These are phyloP conservation scores for Tineola bisselliella DNA, from an alignment of 2,888 invertebrate genomes.

Conservation along the genomic window DNA sequence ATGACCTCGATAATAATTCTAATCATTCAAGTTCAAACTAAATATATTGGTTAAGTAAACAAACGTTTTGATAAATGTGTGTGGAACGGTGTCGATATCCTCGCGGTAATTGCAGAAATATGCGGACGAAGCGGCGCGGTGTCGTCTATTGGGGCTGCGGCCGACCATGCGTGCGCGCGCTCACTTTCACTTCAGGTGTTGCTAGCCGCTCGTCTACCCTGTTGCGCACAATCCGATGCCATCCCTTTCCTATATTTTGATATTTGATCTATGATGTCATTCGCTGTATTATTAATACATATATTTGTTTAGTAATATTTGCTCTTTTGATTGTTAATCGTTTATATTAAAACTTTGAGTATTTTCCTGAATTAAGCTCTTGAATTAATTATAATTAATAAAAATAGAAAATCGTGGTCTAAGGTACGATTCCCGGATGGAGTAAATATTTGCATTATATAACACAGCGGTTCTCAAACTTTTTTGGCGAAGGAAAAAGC, in stretches of 20 bases:
- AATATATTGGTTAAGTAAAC: not conserved
- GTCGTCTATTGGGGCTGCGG: conserved; percentile 37
- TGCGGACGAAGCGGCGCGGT: conserved; percentile 60
- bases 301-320: too few relatives aligned
- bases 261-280: too few relatives aligned
- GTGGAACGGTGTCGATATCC: conserved; percentile 57
- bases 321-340: too few relatives aligned
- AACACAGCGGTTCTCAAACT: too few relatives aligned
- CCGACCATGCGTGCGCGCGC: conserved; percentile 50
- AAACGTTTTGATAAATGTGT: not conserved
- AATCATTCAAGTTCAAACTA: not conserved
- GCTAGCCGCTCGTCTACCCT: not conserved
- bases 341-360: too few relatives aligned
- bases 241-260: not conserved
- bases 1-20: not conserved
- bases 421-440: too few relatives aligned
- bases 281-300: too few relatives aligned
- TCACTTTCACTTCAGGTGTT: conserved; percentile 57
- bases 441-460: too few relatives aligned
- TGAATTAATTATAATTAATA: too few relatives aligned
- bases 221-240: not conserved
- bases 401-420: too few relatives aligned
- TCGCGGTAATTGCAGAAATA: conserved; percentile 64
- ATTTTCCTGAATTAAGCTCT: too few relatives aligned
- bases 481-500: too few relatives aligned